Percentiles rank a stretch among this genome's conserved stretches.
phyloP scores from a whole-genome alignment of 2,888 invertebrate species.

The Gymnocheta viridis region DNA sequence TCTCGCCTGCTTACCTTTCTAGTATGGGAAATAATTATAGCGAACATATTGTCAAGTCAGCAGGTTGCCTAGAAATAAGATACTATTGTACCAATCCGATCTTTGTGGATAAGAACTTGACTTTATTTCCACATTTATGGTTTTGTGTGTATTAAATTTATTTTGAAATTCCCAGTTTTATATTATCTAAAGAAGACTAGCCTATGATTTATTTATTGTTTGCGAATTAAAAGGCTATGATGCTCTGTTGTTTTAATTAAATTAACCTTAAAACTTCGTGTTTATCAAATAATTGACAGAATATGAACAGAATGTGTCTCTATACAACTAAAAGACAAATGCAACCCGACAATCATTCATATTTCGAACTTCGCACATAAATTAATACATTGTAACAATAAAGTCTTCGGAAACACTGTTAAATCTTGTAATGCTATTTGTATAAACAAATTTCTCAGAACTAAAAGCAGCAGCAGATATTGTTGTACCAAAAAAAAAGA shows the following conservation, averaged over 20 bases:
- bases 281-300: conserved; percentile 14
- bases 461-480: too few species aligned
- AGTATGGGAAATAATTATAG: too few species aligned
- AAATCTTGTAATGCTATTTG: too few species aligned
- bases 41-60: too few species aligned
- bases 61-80: too few species aligned
- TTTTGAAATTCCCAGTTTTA: not conserved
- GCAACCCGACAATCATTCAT: not conserved
- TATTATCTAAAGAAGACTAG: not conserved
- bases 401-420: not conserved
- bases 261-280: conserved; percentile 47
- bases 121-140: too few species aligned
- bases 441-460: too few species aligned
- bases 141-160: too few species aligned
- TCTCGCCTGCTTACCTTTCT: too few species aligned
- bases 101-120: too few species aligned
- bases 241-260: conserved; percentile 41
- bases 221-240: not conserved
- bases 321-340: not conserved
- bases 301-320: not conserved
- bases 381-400: not conserved
- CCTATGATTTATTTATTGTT: not conserved
- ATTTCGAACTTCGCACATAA: not conserved
- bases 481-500: not conserved
- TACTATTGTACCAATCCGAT: too few species aligned